Evolutionary conservation across 2,113 vertebrate genomes (phyloP).

Genomic region (Semicossyphus pulcher): DNA sequence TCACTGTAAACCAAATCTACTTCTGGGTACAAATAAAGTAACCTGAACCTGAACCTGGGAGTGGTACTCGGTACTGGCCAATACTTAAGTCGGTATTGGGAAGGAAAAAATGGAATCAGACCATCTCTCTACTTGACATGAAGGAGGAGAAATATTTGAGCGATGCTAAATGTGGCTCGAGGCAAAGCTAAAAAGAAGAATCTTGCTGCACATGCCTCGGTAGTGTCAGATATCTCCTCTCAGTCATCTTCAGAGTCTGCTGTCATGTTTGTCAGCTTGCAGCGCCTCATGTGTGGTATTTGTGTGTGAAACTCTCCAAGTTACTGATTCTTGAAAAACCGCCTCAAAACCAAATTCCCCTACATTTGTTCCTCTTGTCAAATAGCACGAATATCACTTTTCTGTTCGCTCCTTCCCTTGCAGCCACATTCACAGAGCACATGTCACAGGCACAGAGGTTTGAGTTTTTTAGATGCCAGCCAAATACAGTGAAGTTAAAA

Average conservation of each 20-base stretch:
- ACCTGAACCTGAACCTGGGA: no score
- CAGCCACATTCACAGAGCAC: constrained; percentile 62
- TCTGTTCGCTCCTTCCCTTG: constrained; percentile 42
- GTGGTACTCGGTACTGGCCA: neutral
- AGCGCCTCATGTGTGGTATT: constrained; percentile 66
- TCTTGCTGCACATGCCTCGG: constrained; percentile 13
- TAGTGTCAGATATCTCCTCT: constrained; percentile 49
- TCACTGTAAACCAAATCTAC: no score
- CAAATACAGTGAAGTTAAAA: constrained; percentile 85
- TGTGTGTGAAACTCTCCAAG: constrained; percentile 49
- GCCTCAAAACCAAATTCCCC: constrained; percentile 46
- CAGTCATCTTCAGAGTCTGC: constrained; percentile 41
- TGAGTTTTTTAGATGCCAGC: constrained; percentile 75
- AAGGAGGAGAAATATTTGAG: constrained; percentile 33
- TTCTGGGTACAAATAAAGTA: no score
- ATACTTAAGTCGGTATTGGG: neutral
- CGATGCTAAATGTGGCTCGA: constrained; percentile 8
- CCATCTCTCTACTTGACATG: constrained; percentile 6
- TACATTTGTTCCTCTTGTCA: constrained; percentile 55
- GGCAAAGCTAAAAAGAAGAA: neutral
- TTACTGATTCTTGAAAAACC: constrained; percentile 42
- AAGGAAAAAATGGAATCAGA: neutral
- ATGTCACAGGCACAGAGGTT: constrained; percentile 71
- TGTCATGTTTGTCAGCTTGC: constrained; percentile 62
- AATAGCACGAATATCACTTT: constrained; percentile 65